Evolutionary conservation across 2,888 invertebrate genomes (phyloP).

Genomic region (Glyphotaelius pellucidus): DNA sequence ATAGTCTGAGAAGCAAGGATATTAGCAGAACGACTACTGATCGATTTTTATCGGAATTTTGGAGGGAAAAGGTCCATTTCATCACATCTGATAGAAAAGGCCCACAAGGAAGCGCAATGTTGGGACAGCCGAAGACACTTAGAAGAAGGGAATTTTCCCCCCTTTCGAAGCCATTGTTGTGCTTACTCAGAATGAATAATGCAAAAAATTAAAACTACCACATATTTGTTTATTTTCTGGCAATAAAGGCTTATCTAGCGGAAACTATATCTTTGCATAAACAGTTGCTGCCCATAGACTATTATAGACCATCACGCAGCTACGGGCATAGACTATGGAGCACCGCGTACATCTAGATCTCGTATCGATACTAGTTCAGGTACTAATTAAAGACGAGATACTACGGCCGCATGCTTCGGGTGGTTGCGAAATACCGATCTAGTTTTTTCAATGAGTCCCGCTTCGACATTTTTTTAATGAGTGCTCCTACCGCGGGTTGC

Average conservation of each 20-base stretch:
- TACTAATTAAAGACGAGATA: constrained; percentile 56
- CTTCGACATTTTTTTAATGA: constrained; percentile 64
- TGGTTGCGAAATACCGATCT: constrained; percentile 65
- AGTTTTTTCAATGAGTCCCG: constrained; percentile 63
- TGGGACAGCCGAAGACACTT: no score
- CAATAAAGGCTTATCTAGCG: neutral
- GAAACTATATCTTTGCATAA: neutral
- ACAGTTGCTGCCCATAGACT: neutral
- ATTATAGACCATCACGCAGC: neutral
- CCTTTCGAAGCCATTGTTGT: no score
- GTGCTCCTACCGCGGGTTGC: constrained; percentile 35
- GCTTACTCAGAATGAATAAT: no score
- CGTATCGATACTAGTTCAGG: constrained; percentile 28
- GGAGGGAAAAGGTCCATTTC: no score
- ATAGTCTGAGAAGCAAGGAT: no score
- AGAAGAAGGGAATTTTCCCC: no score
- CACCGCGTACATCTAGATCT: neutral
- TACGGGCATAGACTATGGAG: neutral
- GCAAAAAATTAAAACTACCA: no score
- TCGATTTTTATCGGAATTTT: no score
- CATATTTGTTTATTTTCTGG: neutral
- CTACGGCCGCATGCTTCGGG: constrained; percentile 48
- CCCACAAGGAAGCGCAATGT: no score
- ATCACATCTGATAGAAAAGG: no score
- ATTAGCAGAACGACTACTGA: no score